Conservation (phyloP, 2,888 invertebrate genomes). For the Tenodera sinensis region DNA sequence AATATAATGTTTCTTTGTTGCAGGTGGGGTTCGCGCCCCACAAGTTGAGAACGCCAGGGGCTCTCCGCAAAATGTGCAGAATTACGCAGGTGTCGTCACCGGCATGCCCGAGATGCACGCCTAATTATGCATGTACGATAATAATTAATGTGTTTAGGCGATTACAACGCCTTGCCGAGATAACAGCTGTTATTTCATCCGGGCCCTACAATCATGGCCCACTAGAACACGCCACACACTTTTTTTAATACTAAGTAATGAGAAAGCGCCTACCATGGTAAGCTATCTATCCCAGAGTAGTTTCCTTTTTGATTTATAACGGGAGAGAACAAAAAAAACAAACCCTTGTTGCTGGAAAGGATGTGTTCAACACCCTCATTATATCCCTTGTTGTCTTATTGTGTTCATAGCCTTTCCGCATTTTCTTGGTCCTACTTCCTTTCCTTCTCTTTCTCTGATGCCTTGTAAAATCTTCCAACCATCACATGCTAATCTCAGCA, state of each 20-base stretch:
- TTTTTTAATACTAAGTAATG: neutral
- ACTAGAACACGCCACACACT: neutral
- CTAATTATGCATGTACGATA: neutral
- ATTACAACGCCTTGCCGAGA: conserved; percentile 10
- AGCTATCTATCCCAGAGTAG: neutral
- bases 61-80: neutral
- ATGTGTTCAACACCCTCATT: neutral
- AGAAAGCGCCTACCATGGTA: neutral
- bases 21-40: neutral
- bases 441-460: neutral
- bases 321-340: neutral
- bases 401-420: neutral
- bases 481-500: too few species aligned
- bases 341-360: neutral
- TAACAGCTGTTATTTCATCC: neutral
- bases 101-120: neutral
- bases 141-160: conserved; percentile 21
- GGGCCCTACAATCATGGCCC: neutral
- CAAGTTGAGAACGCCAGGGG: neutral
- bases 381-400: neutral
- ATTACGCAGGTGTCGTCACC: neutral
- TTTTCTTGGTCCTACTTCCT: neutral
- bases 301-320: conserved; percentile 9
- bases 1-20: too few species aligned
- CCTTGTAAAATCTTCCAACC: too few species aligned